phyloP scores from a whole-genome alignment of 2,888 invertebrate species.

The Glaucopsyche alexis region DNA sequence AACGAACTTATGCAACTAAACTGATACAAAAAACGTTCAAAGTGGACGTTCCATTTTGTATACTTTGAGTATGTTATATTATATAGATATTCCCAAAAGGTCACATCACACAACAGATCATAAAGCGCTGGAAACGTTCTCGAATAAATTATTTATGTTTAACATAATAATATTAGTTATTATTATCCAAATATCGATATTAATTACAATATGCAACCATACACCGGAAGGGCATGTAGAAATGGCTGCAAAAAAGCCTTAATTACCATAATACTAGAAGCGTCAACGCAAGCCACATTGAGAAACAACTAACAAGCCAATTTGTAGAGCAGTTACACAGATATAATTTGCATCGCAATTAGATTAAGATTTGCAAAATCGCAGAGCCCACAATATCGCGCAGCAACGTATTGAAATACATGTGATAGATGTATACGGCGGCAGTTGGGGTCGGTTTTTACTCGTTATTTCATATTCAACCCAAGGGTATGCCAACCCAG shows the following conservation, averaged over 20 bases:
- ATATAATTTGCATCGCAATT: conserved; percentile 13
- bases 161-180: no score
- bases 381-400: neutral
- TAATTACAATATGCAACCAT: neutral
- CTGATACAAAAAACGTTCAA: neutral
- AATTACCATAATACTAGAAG: neutral
- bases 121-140: no score
- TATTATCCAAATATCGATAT: no score
- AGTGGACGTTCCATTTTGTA: neutral
- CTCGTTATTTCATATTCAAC: neutral
- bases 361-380: neutral
- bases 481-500: no score
- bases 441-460: no score
- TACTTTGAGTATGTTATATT: no score
- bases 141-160: no score
- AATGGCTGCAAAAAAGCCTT: neutral
- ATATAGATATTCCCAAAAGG: no score
- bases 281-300: conserved; percentile 18
- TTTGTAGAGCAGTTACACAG: neutral
- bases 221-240: neutral
- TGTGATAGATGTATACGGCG: neutral
- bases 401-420: neutral
- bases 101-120: no score
- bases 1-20: neutral
- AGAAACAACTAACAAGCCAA: neutral